Conservation (phyloP, 2,797 vertebrate species). For the Chaunax sp. region DNA sequence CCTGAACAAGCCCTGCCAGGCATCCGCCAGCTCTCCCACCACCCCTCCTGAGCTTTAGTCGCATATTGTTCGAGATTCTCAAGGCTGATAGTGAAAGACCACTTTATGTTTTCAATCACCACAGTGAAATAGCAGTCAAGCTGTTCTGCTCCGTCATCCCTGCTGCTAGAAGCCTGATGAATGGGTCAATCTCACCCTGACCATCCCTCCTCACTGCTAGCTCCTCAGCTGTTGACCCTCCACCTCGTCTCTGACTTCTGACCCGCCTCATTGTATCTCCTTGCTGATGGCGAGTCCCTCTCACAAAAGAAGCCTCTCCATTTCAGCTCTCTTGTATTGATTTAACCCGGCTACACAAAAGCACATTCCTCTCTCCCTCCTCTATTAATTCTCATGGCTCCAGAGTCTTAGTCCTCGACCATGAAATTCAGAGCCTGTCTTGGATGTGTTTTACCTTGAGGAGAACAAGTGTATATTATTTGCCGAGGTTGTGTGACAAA, state of each 20-base stretch:
- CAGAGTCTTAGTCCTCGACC: conserved; percentile 25
- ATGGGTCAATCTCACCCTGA: conserved; percentile 55
- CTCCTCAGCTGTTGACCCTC: conserved; percentile 84
- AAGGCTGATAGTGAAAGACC: conserved; percentile 39
- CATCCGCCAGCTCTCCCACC: conserved; percentile 29
- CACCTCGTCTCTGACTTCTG: conserved; percentile 68
- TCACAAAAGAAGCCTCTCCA: conserved; percentile 68
- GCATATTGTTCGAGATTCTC: conserved; percentile 27
- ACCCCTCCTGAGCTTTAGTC: conserved; percentile 12
- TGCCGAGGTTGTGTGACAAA: conserved; percentile 37
- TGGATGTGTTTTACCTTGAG: conserved; percentile 61
- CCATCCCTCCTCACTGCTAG: conserved; percentile 29
- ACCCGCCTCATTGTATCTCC: conserved; percentile 67
- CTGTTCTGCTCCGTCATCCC: conserved; percentile 32
- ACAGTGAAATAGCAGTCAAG: conserved; percentile 4
- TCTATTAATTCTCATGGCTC: conserved; percentile 33
- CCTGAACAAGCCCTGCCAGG: conserved; percentile 44
- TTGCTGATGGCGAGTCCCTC: conserved; percentile 39
- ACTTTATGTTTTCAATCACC: conserved; percentile 27
- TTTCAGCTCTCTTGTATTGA: conserved; percentile 64
- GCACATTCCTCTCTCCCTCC: conserved; percentile 35
- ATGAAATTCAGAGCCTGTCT: conserved; percentile 34
- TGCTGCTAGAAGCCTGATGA: conserved; percentile 57
- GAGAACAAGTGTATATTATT: conserved; percentile 35
- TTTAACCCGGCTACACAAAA: conserved; percentile 50